phyloP scores from a whole-genome alignment of 2,888 invertebrate species.

The Tinea pellionella region DNA sequence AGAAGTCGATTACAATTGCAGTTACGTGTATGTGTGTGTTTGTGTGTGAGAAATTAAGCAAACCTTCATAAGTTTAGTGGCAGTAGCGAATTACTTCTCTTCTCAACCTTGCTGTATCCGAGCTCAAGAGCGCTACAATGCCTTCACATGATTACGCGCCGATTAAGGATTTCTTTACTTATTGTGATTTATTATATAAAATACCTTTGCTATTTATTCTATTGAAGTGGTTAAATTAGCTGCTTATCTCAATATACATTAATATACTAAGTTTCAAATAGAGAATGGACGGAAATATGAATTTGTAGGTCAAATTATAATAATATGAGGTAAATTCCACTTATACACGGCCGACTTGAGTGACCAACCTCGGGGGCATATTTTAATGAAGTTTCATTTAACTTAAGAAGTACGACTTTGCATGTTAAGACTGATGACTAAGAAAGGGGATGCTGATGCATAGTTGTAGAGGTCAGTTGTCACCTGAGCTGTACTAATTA shows the following conservation, averaged over 20 bases:
- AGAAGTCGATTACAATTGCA: constrained; percentile 34
- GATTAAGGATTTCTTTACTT: constrained; percentile 25
- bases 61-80: constrained; percentile 60
- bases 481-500: constrained; percentile 22
- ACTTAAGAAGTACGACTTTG: neutral
- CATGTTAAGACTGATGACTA: neutral
- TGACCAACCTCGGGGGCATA: neutral
- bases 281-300: neutral
- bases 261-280: neutral
- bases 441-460: constrained; percentile 2
- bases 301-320: neutral
- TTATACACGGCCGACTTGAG: neutral
- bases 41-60: constrained; percentile 61
- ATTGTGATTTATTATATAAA: constrained; percentile 7
- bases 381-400: neutral
- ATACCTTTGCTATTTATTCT: neutral
- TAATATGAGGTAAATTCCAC: neutral
- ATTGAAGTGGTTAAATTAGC: neutral
- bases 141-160: constrained; percentile 53
- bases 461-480: constrained; percentile 4
- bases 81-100: constrained; percentile 49
- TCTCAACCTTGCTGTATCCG: constrained; percentile 53
- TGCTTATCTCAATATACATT: neutral
- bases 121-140: constrained; percentile 49
- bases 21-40: constrained; percentile 47